These are phyloP conservation scores for Hybognathus amarus DNA, from an alignment of 2,797 vertebrate genomes.

Conservation along the genomic window DNA sequence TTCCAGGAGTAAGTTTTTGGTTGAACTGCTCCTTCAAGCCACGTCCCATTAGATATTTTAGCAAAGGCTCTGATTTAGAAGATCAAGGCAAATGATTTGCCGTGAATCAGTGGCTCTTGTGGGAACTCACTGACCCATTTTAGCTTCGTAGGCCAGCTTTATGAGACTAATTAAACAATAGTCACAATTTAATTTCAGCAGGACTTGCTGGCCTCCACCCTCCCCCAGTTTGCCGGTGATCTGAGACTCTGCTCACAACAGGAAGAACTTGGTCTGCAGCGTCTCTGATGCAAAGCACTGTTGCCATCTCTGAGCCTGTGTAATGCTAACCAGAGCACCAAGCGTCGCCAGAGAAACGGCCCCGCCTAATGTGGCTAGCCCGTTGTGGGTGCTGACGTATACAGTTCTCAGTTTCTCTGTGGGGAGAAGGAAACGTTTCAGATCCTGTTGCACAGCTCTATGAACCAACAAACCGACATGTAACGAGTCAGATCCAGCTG, in stretches of 20 bases:
- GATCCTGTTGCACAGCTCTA: constrained; percentile 5
- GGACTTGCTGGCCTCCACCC: not conserved
- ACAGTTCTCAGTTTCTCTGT: constrained; percentile 12
- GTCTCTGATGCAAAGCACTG: constrained; percentile 1
- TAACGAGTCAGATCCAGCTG: constrained; percentile 43
- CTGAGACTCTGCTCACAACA: constrained; percentile 23
- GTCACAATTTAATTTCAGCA: constrained; percentile 18
- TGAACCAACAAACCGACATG: not conserved
- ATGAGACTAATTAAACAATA: constrained; percentile 53
- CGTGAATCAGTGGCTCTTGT: constrained; percentile 32
- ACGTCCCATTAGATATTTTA: not conserved
- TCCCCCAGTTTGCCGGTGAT: not conserved
- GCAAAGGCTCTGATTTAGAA: not conserved
- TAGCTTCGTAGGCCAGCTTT: constrained; percentile 33
- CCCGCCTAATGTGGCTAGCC: not conserved
- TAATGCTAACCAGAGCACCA: constrained; percentile 3
- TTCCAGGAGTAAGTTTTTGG: not conserved
- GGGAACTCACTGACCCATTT: constrained; percentile 59
- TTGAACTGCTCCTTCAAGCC: not conserved
- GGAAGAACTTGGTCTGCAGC: constrained; percentile 28
- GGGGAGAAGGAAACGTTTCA: constrained; percentile 6
- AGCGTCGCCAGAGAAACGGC: not conserved
- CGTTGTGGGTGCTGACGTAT: constrained; percentile 8
- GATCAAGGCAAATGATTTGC: constrained; percentile 33
- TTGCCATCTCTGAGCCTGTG: not conserved